Conservation (phyloP, 2,797 vertebrate species). For the Clarias fuscus region DNA sequence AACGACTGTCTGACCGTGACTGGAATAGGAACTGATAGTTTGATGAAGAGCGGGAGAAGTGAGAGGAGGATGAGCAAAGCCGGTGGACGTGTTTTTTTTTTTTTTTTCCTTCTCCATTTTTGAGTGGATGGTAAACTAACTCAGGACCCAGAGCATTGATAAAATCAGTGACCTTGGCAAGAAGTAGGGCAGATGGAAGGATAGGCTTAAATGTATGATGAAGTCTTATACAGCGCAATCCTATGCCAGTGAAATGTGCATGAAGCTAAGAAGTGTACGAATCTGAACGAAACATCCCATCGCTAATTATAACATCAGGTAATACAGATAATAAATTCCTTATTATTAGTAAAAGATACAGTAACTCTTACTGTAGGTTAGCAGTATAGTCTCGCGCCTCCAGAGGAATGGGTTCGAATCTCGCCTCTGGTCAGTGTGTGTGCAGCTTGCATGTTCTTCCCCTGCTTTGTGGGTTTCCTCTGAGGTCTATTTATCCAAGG, state of each 20-base stretch:
- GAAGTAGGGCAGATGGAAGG: background rate
- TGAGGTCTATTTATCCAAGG: too few relatives aligned
- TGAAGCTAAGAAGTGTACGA: background rate
- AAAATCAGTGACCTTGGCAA: constrained; percentile 8
- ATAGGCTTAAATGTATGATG: background rate
- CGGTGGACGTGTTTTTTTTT: constrained; percentile 17
- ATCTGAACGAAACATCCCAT: background rate
- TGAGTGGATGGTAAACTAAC: constrained; percentile 19
- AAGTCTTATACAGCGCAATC: background rate
- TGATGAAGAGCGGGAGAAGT: constrained; percentile 38
- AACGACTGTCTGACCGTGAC: constrained; percentile 47
- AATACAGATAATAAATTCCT: background rate
- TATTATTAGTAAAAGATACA: background rate
- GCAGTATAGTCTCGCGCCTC: too few relatives aligned
- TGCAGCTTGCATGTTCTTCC: too few relatives aligned
- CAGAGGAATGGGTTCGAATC: too few relatives aligned
- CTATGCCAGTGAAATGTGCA: background rate
- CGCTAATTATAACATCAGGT: background rate
- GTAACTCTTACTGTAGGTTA: background rate
- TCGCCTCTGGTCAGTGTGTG: too few relatives aligned
- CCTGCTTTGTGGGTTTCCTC: too few relatives aligned
- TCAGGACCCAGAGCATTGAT: background rate
- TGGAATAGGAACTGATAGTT: constrained; percentile 51
- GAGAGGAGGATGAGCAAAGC: constrained; percentile 24
- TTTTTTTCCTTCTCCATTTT: background rate